Percentiles rank a stretch among this genome's conserved stretches.
Conservation (phyloP, 2,113 vertebrate species). For the Myiozetetes cayanensis region DNA sequence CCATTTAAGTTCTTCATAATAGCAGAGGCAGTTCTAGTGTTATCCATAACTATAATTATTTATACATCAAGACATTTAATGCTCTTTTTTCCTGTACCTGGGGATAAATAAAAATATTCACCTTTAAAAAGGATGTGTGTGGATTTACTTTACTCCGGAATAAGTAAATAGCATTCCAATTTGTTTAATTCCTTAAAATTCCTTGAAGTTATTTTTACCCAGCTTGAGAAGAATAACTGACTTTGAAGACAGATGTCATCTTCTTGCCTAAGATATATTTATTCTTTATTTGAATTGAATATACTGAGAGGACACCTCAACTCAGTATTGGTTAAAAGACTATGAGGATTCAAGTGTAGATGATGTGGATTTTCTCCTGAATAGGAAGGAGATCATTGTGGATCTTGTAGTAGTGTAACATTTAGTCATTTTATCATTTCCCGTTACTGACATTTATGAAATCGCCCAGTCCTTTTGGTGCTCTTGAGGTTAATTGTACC, state of each 20-base stretch:
- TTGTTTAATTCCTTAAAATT: background rate
- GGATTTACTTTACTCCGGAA: background rate
- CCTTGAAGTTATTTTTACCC: background rate
- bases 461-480: accelerated
- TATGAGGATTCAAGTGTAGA: background rate
- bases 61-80: background rate
- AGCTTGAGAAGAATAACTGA: background rate
- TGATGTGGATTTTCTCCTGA: background rate
- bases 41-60: background rate
- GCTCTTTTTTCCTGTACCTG: background rate
- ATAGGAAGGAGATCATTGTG: background rate
- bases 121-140: background rate
- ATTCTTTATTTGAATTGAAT: background rate
- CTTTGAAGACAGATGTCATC: background rate
- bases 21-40: background rate
- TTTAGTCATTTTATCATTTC: background rate
- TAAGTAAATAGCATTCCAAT: background rate
- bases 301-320: background rate
- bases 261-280: background rate
- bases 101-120: background rate
- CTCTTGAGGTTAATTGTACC: background rate
- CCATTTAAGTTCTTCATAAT: background rate
- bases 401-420: background rate
- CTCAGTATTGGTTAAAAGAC: background rate
- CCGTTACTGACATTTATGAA: background rate